These are phyloP conservation scores for Suricata suricatta DNA, from an alignment of 2,113 vertebrate species.

Conservation along the genomic window DNA sequence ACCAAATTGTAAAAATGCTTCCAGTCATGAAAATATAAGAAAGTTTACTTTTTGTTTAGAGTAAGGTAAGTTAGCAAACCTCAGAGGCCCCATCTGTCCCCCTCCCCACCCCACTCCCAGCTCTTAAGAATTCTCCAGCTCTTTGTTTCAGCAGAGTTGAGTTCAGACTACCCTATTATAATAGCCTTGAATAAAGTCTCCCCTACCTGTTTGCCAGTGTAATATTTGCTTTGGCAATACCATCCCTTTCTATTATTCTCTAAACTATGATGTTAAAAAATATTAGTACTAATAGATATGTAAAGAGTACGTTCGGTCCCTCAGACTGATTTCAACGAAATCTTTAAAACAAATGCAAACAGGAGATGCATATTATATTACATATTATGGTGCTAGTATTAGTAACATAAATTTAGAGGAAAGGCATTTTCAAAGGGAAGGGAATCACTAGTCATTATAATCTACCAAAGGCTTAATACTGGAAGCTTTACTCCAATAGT, in stretches of 20 bases:
- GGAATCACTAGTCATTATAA: neutral
- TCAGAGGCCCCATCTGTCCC: neutral
- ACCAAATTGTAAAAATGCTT: neutral
- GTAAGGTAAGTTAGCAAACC: neutral
- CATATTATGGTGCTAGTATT: neutral
- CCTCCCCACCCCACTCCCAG: accelerated
- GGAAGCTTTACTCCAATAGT: neutral
- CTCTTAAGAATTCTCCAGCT: neutral
- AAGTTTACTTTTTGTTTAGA: neutral
- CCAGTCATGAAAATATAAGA: neutral
- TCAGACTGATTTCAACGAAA: neutral
- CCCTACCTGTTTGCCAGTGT: neutral
- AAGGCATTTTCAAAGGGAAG: neutral
- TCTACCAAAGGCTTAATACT: neutral
- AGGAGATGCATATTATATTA: neutral
- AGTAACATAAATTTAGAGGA: neutral
- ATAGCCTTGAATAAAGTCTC: neutral
- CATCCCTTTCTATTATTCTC: neutral
- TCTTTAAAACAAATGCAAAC: neutral
- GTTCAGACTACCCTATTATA: neutral
- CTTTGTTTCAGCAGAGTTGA: neutral
- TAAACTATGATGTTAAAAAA: neutral
- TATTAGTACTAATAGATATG: neutral
- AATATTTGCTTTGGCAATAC: neutral
- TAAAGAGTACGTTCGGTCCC: neutral